Evolutionary conservation across 2,113 vertebrate species (phyloP), one percentile per base, ranked within the genome.

Genomic region (Pelvicachromis taeniatus): DNA sequence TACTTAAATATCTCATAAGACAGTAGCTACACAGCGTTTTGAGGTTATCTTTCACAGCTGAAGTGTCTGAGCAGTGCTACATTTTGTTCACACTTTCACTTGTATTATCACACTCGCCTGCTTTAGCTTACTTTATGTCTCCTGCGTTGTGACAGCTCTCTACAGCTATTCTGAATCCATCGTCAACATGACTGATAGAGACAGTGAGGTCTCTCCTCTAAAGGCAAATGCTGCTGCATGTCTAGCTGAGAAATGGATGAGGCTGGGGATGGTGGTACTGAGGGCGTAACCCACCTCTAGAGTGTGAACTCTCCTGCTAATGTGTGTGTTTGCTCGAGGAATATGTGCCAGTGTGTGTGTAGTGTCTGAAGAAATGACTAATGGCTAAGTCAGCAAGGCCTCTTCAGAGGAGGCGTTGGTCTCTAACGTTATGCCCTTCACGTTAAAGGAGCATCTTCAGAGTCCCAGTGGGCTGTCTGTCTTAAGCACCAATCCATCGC

Each of bases 351-450:
- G 55, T 12, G 23, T 89, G 85, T 82, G 61, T 84, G 79, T 52
- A 45, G 38, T 84, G 89, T 89, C 83, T 65, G 56, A 54, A 70
- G 48, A 52, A 77, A 84, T 87, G 87, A 93, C 75, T 85, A 90
- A 92, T 92, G 86, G 80, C 70, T 40, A 38, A 85, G 85, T 86
- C 82, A 89, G 83, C 78, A 77, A 84, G 80, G 85, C 89, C 82
- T 87, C 56, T 83, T 77, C 38, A 73, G 85, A 83, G 80, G 45
- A 85, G 48, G 40, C 2, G 35, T 9, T 45, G 59, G 54, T 54
- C 80, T 82, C 77, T 65, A 77, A 85, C 33, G 21, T 40, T 77
- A 50, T 84, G 86, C 83, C 90, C 89, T 90, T 84, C 85, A 70
- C 12, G 17, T 83, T 70, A 55, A 79, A 84, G 78, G 75, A 86